Percentiles rank a stretch among this genome's conserved stretches.
phyloP scores from a whole-genome alignment of 2,113 vertebrate genomes.

The Hystrix cristata region DNA sequence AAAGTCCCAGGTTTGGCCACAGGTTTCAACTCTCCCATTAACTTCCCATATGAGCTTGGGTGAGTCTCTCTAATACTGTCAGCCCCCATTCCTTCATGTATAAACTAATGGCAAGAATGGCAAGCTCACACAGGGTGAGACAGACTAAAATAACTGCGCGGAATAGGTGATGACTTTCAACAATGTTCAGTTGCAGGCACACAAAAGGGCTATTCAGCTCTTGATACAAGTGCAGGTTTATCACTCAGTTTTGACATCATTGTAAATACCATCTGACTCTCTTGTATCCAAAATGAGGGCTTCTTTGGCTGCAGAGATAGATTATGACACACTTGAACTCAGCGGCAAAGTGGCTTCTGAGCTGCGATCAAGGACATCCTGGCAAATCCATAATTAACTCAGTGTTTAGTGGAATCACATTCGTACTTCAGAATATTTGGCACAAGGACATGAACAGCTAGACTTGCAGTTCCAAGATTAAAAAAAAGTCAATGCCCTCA shows the following conservation, averaged over 20 bases:
- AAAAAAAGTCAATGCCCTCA: conserved; percentile 54
- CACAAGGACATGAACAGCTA: background rate
- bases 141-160: background rate
- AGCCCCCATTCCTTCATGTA: background rate
- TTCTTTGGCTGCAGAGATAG: conserved; percentile 9
- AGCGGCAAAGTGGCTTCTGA: background rate
- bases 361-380: background rate
- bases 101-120: background rate
- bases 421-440: conserved; percentile 50
- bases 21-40: background rate
- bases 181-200: background rate
- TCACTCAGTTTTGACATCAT: background rate
- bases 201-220: background rate
- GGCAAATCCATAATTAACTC: conserved; percentile 60
- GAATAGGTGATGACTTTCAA: background rate
- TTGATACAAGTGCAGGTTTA: background rate
- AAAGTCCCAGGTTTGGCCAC: accelerated
- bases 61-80: background rate
- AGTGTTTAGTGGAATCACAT: conserved; percentile 27
- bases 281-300: background rate
- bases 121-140: background rate
- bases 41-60: background rate
- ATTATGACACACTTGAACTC: conserved; percentile 49
- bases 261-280: background rate
- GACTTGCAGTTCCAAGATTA: conserved; percentile 23